phyloP scores from a whole-genome alignment of 2,113 vertebrate genomes.

The Mormoops blainvillei region DNA sequence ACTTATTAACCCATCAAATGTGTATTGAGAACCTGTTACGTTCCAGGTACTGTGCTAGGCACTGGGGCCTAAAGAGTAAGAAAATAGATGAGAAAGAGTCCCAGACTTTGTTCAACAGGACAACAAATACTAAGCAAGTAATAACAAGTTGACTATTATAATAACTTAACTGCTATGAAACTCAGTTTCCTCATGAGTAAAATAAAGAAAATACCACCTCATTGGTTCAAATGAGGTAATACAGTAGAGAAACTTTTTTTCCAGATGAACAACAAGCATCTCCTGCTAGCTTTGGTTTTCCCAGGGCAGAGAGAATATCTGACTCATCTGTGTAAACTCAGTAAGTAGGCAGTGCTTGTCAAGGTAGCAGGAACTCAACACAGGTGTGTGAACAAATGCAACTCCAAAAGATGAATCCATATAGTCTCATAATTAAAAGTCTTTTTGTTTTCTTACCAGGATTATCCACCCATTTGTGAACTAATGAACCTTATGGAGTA shows the following conservation, averaged over 20 bases:
- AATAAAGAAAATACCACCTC: neutral
- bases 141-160: neutral
- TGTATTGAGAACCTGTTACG: neutral
- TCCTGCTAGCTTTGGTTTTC: neutral
- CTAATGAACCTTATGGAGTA: neutral
- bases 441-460: constrained; percentile 17
- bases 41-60: neutral
- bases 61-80: neutral
- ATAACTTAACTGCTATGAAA: neutral
- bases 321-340: neutral
- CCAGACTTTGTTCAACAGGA: neutral
- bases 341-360: neutral
- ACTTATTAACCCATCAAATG: neutral
- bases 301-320: neutral
- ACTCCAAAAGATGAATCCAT: neutral
- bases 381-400: neutral
- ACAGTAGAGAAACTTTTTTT: neutral
- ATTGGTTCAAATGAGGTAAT: neutral
- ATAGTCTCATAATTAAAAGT: neutral
- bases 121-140: neutral
- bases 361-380: neutral
- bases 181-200: neutral
- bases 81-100: neutral
- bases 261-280: neutral
- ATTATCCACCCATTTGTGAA: neutral